Conservation (phyloP, 2,797 vertebrate genomes). For the Euphonia xanthogaster region DNA sequence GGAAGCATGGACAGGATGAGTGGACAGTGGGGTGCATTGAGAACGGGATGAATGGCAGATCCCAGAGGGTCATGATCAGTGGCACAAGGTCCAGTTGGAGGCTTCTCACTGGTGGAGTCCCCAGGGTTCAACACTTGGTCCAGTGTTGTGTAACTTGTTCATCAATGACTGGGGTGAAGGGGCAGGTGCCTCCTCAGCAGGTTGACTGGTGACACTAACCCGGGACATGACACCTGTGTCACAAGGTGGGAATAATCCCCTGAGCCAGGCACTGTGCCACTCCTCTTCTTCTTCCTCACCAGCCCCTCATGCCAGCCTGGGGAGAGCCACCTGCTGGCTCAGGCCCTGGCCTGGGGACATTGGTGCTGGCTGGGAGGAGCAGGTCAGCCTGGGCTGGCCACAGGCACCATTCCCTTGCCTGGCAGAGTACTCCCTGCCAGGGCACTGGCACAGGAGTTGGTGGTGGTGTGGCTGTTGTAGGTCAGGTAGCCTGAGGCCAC, state of each 20-base stretch:
- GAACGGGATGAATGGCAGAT: background rate
- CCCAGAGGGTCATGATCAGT: background rate
- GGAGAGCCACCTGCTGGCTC: background rate
- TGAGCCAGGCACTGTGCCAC: background rate
- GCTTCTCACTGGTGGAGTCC: background rate
- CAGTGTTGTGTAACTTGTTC: background rate
- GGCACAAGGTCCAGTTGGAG: background rate
- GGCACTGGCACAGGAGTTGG: rapidly evolving
- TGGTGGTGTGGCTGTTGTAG: background rate
- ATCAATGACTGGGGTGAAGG: background rate
- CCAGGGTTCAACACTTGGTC: rapidly evolving
- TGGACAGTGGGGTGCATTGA: background rate
- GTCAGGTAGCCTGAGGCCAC: background rate
- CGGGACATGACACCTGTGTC: background rate
- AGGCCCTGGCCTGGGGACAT: background rate
- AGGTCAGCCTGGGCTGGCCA: background rate
- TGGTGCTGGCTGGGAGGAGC: background rate
- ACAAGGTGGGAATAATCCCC: background rate
- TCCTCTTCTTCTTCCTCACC: background rate
- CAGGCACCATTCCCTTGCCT: rapidly evolving
- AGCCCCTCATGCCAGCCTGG: background rate
- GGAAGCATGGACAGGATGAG: background rate
- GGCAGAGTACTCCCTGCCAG: background rate
- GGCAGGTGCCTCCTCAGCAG: background rate
- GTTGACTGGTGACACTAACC: background rate